Evolutionary conservation across 2,888 invertebrate species (phyloP), one percentile per base, ranked within the genome.

Genomic region (Steinernema scapterisci): DNA sequence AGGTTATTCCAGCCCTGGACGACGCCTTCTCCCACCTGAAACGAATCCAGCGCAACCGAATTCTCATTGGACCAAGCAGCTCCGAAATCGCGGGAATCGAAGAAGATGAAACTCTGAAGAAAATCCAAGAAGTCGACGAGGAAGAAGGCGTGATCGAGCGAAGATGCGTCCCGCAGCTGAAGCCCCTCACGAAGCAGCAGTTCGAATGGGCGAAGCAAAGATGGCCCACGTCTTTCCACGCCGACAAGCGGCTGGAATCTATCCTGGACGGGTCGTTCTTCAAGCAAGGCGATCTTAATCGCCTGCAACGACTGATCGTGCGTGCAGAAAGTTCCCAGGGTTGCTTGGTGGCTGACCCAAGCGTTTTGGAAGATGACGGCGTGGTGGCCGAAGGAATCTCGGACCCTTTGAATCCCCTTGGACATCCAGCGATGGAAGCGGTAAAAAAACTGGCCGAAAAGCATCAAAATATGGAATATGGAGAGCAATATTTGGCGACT

Each of bases 401-500:
- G 1, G 70, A 63, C 9, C 56, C 45, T 19, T 21, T 23, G 16
- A 56, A 52, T 25, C 72, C 74, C 13, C 48, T 78, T 27, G 71
- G 70, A n/a, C 78, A 78, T 52, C 25, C 77, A 5, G 75, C 73
- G n/a, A 72, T 78, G 63, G 52, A 46, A 31, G 71, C 73, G n/a
- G 54, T 77, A n/a, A 45, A 76, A 46, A 27, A 25, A n/a, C 45
- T 78, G 27, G 72, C 78, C 38, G 71, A 48, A 19, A 56, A 27
- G 46, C 76, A 76, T 48, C n/a, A 54, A n/a, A 23, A 21, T n/a
- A 3, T 38, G 19, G 63, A 56, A 21, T 56, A 56, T 3, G n/a
- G 21, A 1, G 73, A 71, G n/a, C 71, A 75, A 45, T 80, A 80
- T 73, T 72, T 80, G 46, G 79, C 77, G 1, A 79, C 80, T 6